Base-by-base conservation (phyloP, 2,113 vertebrate species). In the Nothocercus nigrocapillus region DNA sequence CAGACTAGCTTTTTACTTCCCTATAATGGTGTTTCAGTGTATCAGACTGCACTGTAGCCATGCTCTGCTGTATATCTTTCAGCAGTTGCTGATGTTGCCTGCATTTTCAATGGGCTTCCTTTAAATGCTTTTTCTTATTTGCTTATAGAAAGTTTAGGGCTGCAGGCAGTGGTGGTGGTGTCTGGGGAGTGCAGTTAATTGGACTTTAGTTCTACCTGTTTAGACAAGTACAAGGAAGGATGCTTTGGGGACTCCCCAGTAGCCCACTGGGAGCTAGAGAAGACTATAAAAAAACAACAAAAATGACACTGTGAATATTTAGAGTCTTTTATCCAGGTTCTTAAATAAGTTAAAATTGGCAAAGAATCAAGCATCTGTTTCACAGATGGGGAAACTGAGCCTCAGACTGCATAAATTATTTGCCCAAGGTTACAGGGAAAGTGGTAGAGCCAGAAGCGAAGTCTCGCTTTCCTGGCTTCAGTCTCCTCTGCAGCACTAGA, bases 121-220 rank as follows among this genome's bases (percentile, higher is more conserved):
- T 87, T 87, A 85, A 95, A 87, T 62, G 66, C 47, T 86, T 83
- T 68, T 78, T 85, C 47, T 73, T 76, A 63, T 88, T 94, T 96
- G 79, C 87, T 89, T 76, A 84, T 88, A 90, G 89, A 63, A 72
- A 68, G 89, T 89, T 84, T 42, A 7, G 74, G 82, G 84, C 92
- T 88, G 86, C 75, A 90, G 95, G 88, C 83, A 53, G 53, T 0
- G 1, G 27, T 72, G 83, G 10, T 34, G 74, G 62, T 87, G 62
- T 25, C 88, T 81, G 36, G 89, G 80, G 92, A 93, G 27, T 0
- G 0, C 70, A 56, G 69, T 94, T 94, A 96, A 94, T 94, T 96
- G 94, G 85, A 61, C 91, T 94, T 93, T 42, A 91, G 88, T 86
- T 96, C 81, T 94, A 93, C 86, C 90, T 94, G 82, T 92, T 95